Evolutionary conservation across 2,888 invertebrate genomes (phyloP), one percentile per base, ranked within the genome.

Genomic region (Drosophila koepferae): DNA sequence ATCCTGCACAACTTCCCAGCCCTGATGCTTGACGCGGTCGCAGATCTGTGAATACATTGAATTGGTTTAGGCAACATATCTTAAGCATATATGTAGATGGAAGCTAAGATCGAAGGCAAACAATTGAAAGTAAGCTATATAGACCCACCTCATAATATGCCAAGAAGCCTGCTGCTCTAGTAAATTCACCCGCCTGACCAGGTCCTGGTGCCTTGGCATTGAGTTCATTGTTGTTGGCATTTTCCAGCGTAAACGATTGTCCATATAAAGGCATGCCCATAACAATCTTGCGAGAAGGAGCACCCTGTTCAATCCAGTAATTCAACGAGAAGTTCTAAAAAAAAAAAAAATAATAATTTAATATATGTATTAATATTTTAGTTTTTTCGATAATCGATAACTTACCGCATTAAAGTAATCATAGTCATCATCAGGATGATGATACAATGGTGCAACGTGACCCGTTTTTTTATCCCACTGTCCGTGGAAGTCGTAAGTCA

Each of bases 381-480:
- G n/a, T 5, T 4, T 36, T 34, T 38, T 40, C 23, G 2, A 7
- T 5, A 23, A 61, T 40, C 16, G 3, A 0, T 34, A 1, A 2
- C 95, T 94, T 94, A 97, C 97, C 49, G 97, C 95, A 93, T 98
- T 98, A 91, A 97, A 98, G 91, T 96, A 97, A 48, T 95, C 95
- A 63, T 95, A 95, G 72, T 96, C 97, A 89, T 97, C 97, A 51
- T 97, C 96, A 3, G 96, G 96, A 91, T 97, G 97, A 88, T 96
- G 95, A 82, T 95, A 97, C 46, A 98, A 92, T 0, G 98, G 98
- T 0, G 98, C 97, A 0, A 98, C 97, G 89, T 98, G 98, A 0
- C 98, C 98, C 1, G 98, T 98, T 91, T 96, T 96, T 91, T 97
- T 97, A 86, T 98, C 98, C 98, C 98, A 98, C 86, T 97, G 97